phyloP scores from a whole-genome alignment of 2,797 vertebrate genomes.

The Clamator glandarius region DNA sequence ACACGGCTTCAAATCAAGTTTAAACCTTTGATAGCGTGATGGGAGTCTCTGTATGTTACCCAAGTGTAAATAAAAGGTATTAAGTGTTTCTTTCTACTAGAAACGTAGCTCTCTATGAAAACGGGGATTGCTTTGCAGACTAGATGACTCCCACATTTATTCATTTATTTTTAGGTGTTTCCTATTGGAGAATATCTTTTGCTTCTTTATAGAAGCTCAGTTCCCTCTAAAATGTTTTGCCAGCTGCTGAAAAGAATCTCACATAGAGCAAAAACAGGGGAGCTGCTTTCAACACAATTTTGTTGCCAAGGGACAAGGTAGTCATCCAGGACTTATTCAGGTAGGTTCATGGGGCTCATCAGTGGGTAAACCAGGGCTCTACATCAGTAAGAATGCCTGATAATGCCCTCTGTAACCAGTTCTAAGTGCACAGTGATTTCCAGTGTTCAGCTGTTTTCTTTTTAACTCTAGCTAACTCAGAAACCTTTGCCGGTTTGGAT shows the following conservation, averaged over 20 bases:
- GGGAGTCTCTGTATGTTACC: background rate
- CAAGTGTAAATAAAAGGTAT: background rate
- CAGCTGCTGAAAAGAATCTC: background rate
- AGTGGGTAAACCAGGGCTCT: background rate
- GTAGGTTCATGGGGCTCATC: background rate
- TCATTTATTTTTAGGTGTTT: background rate
- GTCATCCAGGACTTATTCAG: background rate
- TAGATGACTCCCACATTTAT: background rate
- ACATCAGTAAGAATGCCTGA: background rate
- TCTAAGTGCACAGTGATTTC: background rate
- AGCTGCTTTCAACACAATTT: background rate
- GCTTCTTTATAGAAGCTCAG: background rate
- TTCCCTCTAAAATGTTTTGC: background rate
- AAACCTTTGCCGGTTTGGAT: background rate
- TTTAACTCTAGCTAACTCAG: background rate
- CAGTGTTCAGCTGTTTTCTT: background rate
- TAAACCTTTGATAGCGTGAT: background rate
- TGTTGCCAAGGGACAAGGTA: accelerated
- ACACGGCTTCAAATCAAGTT: background rate
- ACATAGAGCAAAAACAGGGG: background rate
- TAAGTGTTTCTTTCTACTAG: background rate
- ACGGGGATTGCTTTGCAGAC: background rate
- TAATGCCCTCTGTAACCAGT: background rate
- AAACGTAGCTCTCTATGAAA: background rate
- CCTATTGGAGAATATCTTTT: background rate